Base-by-base conservation (phyloP, 2,888 invertebrate genomes). In the Idaea aversata region DNA sequence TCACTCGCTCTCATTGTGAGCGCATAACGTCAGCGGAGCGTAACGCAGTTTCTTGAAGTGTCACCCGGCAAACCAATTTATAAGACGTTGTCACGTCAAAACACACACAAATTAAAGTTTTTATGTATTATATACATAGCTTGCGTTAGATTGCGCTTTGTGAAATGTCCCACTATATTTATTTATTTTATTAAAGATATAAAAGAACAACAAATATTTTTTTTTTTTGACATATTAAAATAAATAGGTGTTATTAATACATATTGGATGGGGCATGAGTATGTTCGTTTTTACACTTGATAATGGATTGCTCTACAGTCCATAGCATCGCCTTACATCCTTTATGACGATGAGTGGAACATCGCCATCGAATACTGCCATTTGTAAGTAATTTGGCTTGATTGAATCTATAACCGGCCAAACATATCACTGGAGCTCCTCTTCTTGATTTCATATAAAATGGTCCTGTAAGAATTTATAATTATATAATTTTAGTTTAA, bases 311-410 rank as follows among this genome's bases (percentile, higher is more conserved):
- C 0, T 68, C 63, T 0, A 68, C 10, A 0, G 76, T 81, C 63
- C 72, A 76, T 0, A 79, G 35, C 3, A 66, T 25, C 0, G 82
- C 81, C 0, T 65, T 65, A 59, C 82, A 82, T 5, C 75, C 76
- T 15, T 68, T 71, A 34, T 61, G 65, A 47, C 76, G 66, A 62
- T 77, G 77, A n/a, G 73, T 75, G 5, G 75, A 70, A 62, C 82
- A 82, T 57, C 68, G 66, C 82, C 81, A 82, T 4, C 70, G 66
- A 0, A 15, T 64, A 61, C 60, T 76, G 61, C 58, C 15, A 15
- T 10, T 16, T 15, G 58, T 5, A 10, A 7, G 4, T 59, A 15
- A 6, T 59, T 7, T 59, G 5, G n/a, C 16, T 15, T 59, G n/a
- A 15, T 59, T 16, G 58, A 59, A 59, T 15, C 16, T 59, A 16